Evolutionary conservation across 37 sponge, comb jelly and placozoan species (phyloP), one percentile per base, ranked within the genome.

Genomic region (Agelas oroides): DNA sequence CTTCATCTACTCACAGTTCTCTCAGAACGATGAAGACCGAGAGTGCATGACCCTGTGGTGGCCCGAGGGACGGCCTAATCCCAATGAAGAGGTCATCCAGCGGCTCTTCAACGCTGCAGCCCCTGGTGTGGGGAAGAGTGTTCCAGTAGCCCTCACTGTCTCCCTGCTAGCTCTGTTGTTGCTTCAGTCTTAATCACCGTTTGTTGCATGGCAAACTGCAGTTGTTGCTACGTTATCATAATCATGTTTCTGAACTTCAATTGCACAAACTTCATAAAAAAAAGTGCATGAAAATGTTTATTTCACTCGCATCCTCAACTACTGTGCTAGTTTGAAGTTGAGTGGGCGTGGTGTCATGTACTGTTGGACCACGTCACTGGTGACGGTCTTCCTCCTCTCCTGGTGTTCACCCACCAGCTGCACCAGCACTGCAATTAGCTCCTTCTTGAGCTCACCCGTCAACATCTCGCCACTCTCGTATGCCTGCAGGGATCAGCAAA

Each of bases 381-480:
- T 96, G 60, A 98, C 82, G 24, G 63, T 70, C 36, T 71, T 81
- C 66, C 97, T 77, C 13, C 95, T 54, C 67, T 94, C 92, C 33
- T 90, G 95, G 82, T 94, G 91, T 0, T 77, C 86, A 21, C 73
- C 67, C 11, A 98, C 91, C 59, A 98, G 25, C 24, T 79, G 77
- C 74, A 92, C 95, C 40, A 98, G 70, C 14, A 92, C 90, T 20
- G 33, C 59, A 35, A 98, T 92, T 80, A 98, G 86, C 86, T 87
- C 84, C 74, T 96, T 96, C 89, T 98, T 98, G 68, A 98, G 87
- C 62, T 98, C 89, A 5, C 99, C 99, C 59, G 99, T 92, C 76
- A 98, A 78, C 84, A 98, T 81, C 2, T 72, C 64, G 3, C 99
- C 99, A 82, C 90, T 87, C 76, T 95, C 95, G 59, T 98, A 98